Evolutionary conservation across 2,113 vertebrate genomes (phyloP).

Genomic region (Onychostruthus taczanowskii): DNA sequence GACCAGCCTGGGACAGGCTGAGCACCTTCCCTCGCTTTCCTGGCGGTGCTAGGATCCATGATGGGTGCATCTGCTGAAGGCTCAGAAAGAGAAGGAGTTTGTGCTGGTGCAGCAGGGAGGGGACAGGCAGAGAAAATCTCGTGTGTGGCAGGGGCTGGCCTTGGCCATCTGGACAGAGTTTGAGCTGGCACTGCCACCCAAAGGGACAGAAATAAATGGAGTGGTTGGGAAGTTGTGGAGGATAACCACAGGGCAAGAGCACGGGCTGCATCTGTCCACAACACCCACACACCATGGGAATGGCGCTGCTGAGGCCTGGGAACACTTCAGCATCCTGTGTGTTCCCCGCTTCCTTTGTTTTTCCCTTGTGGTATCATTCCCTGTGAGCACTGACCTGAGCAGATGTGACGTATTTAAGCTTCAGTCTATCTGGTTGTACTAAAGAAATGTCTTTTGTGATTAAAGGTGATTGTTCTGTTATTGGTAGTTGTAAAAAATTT

Average conservation of each 20-base stretch:
- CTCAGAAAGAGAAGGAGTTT: neutral
- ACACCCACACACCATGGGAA: neutral
- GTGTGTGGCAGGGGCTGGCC: accelerated
- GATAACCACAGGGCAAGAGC: neutral
- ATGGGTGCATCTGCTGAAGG: neutral
- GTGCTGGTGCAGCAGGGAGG: neutral
- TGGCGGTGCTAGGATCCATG: neutral
- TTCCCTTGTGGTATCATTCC: neutral
- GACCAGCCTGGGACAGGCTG: neutral
- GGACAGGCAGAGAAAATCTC: neutral
- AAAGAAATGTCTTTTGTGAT: neutral
- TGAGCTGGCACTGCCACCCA: neutral
- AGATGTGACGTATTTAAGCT: neutral
- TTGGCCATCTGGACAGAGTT: neutral
- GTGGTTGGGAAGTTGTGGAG: neutral
- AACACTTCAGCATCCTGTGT: neutral
- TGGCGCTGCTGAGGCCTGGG: neutral
- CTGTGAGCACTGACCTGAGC: neutral
- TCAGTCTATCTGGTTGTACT: neutral
- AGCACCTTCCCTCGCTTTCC: neutral
- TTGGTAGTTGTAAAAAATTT: neutral
- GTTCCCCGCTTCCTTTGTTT: neutral
- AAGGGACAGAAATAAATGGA: neutral
- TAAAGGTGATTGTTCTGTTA: neutral
- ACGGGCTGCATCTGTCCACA: neutral